Base-by-base conservation (phyloP, 1,140 invertebrate species). In the Pteromalus puparum region DNA sequence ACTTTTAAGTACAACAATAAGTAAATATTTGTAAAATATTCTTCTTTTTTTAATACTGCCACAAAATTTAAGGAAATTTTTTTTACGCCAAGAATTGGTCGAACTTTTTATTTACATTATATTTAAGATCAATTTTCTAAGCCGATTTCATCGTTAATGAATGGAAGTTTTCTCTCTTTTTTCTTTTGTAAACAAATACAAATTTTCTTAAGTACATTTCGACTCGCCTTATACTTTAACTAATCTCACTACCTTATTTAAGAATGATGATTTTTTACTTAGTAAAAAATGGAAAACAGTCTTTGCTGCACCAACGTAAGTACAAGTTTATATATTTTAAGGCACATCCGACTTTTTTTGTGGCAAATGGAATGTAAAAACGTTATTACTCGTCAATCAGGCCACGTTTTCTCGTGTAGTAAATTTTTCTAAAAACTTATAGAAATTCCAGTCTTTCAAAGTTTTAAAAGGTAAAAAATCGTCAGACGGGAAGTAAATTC, bases 261-360 rank as follows among this genome's bases (percentile, higher is more conserved):
- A 85, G 38, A 85, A 68, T 30, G 70, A 75, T 77, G 21, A 70
- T 76, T 82, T 85, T 85, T 85, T 85, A 81, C 80, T 85, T 85
- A 78, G 83, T 85, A 85, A 85, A 85, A 85, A 85, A 81, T 81
- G 53, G 65, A 77, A n/a, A 81, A 85, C 84, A 85, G 79, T 85
- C 80, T 81, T 85, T 77, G 80, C 80, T 82, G 80, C 80, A 85
- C 84, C 84, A 85, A 81, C 72, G 84, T 85, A 84, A 81, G 78
- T 84, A 75, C 73, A 85, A 48, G 75, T 85, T 79, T 38, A 81
- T 65, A 68, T 75, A 68, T 74, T 68, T 81, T 81, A 85, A 85
- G 84, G 84, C 84, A 85, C 84, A 53, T 85, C 77, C 21, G 42
- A 85, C n/a, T 77, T 82, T 78, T 76, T 61, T 85, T 72, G 79